These are phyloP conservation scores for Piaya cayana DNA, from an alignment of 2,113 vertebrate species.

Conservation along the genomic window DNA sequence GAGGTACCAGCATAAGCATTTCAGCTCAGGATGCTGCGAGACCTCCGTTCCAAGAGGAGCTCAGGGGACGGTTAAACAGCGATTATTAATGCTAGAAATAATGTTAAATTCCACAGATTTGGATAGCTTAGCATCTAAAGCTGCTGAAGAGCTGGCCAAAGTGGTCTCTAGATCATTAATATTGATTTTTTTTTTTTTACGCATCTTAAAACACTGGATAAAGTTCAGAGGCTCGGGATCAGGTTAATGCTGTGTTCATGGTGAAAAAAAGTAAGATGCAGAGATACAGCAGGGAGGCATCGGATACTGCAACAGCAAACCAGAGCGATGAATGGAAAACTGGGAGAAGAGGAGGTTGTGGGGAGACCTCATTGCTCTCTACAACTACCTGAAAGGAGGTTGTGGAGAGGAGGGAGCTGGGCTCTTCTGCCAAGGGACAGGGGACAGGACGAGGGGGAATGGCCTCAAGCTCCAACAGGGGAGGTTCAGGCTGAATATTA, in stretches of 20 bases:
- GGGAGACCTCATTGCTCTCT: too few relatives aligned
- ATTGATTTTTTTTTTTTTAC: not conserved
- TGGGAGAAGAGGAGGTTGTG: too few relatives aligned
- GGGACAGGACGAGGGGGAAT: too few relatives aligned
- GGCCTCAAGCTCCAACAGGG: too few relatives aligned
- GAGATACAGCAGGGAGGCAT: fast-evolving
- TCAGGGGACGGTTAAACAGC: not conserved
- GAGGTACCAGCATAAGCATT: fast-evolving
- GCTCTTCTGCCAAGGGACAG: too few relatives aligned
- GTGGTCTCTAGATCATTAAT: not conserved
- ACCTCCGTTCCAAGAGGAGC: not conserved
- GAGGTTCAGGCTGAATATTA: too few relatives aligned
- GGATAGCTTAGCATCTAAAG: not conserved
- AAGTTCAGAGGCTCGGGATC: fast-evolving
- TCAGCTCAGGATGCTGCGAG: fast-evolving
- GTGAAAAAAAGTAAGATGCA: not conserved
- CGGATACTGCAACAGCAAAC: not conserved
- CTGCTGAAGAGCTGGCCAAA: not conserved
- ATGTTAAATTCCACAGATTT: not conserved
- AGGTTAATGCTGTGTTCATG: not conserved
- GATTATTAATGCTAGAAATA: not conserved
- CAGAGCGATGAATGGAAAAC: not conserved
- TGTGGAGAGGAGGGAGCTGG: too few relatives aligned
- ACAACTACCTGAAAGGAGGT: too few relatives aligned
- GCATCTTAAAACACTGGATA: not conserved